Evolutionary conservation across 2,113 vertebrate genomes (phyloP).

Genomic region (Sylvietta virens): DNA sequence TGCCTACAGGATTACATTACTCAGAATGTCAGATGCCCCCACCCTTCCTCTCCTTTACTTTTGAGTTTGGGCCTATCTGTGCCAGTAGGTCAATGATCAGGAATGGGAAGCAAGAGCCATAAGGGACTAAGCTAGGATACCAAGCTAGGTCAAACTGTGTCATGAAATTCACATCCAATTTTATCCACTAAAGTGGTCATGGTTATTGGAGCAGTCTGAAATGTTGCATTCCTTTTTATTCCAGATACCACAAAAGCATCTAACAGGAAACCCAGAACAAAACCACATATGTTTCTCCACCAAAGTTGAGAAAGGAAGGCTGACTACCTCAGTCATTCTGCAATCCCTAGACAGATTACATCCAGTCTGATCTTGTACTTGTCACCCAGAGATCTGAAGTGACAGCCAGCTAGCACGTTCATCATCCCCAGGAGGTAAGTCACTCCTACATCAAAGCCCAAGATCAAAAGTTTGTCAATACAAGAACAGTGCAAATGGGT

Average conservation of each 20-base stretch:
- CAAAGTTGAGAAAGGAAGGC: background rate
- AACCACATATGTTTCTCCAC: background rate
- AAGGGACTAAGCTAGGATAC: background rate
- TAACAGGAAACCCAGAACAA: background rate
- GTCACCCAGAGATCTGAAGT: background rate
- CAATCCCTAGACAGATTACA: background rate
- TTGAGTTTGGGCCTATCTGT: background rate
- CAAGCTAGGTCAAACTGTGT: background rate
- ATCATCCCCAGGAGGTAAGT: background rate
- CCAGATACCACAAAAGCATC: background rate
- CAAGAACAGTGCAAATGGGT: background rate
- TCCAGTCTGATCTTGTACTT: background rate
- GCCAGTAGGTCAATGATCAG: background rate
- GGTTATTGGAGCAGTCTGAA: background rate
- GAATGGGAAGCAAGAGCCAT: background rate
- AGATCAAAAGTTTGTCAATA: background rate
- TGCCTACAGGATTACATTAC: background rate
- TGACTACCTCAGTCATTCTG: background rate
- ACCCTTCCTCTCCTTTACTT: too few species aligned
- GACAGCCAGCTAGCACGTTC: background rate
- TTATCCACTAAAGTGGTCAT: background rate
- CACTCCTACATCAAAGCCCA: background rate
- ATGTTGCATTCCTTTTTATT: background rate
- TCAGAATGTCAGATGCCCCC: background rate
- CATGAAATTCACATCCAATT: background rate